Evolutionary conservation across 53 echinoderm and acorn worm species (phyloP).

Genomic region (Zoroaster sp.): DNA sequence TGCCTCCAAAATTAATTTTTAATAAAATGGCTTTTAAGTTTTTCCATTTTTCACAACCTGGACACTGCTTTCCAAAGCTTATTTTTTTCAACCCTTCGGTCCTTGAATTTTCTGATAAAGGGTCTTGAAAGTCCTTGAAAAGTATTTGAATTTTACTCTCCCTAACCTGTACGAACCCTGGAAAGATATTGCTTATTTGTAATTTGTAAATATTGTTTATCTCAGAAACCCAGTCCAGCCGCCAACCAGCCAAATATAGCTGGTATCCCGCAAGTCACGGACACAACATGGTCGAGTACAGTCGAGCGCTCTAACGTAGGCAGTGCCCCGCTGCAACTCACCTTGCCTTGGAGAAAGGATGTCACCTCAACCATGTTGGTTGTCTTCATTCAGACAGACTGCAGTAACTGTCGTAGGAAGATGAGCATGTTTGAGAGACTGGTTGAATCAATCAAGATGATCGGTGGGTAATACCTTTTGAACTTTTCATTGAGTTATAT

Average conservation of each 20-base stretch:
- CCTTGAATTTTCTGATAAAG: too few species aligned
- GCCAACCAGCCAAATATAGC: neutral
- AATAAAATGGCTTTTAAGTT: too few species aligned
- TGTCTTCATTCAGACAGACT: conserved; percentile 77
- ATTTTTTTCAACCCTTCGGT: too few species aligned
- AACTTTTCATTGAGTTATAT: neutral
- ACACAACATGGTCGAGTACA: conserved; percentile 64
- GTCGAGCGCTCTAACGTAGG: conserved; percentile 70
- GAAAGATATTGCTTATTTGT: too few species aligned
- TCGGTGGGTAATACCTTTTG: conserved; percentile 58
- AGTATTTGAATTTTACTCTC: too few species aligned
- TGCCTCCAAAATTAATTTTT: too few species aligned
- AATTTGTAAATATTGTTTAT: neutral
- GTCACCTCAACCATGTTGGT: conserved; percentile 65
- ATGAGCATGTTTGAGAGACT: conserved; percentile 74
- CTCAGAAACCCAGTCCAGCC: neutral
- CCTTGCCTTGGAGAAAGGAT: conserved; percentile 29
- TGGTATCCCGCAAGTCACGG: conserved; percentile 59
- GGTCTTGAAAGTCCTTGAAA: too few species aligned
- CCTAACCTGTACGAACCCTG: too few species aligned
- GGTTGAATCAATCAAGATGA: conserved; percentile 49
- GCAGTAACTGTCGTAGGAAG: conserved; percentile 78
- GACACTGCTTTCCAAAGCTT: too few species aligned
- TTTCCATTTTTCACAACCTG: too few species aligned
- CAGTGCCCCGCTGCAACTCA: neutral